Base-by-base conservation (phyloP, 2,888 invertebrate species). In the Sylvicola cinctus region DNA sequence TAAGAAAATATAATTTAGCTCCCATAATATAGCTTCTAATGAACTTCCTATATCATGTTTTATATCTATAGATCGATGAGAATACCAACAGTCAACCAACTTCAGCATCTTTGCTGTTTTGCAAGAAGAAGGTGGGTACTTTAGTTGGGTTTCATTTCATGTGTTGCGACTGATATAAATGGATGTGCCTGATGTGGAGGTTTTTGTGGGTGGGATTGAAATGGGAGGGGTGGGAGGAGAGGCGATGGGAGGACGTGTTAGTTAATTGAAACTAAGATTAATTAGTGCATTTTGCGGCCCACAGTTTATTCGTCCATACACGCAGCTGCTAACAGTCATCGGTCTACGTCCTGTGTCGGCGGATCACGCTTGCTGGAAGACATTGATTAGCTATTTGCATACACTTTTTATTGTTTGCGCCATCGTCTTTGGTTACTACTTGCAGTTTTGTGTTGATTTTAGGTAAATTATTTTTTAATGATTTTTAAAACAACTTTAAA, bases 381-480 rank as follows among this genome's bases (percentile, higher is more conserved):
- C 69, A 41, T 62, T 68, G 43, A 57, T 77, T 26, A 72, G 73
- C 29, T 70, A 71, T 47, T 57, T 72, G 29, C 80, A 83, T 51
- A 70, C 75, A 6, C 20, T 20, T 4, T 49, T 70, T 13, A 63
- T 75, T 51, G 70, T 81, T 10, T 62, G 73, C 29, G 49, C 70
- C 34, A 60, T 77, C 33, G 58, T 70, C 39, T 46, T 70, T 38
- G 81, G 83, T 43, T 83, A 83, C 48, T 54, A 76, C 35, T 57
- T 83, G 14, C 81, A 83, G 49, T 83, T 75, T 48, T 70, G 79
- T 63, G 69, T 79, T 35, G 80, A 80, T 50, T 83, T 74, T 50
- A 67, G 77, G 74, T 74, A 51, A 48, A 51, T 17, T 23, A 8
- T 17, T 17, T 31, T 26, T 33, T 11, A 36, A n/a, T 20, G 8